These are phyloP conservation scores for Drosophila kikkawai DNA, from an alignment of 1,140 invertebrate genomes.

Conservation along the genomic window DNA sequence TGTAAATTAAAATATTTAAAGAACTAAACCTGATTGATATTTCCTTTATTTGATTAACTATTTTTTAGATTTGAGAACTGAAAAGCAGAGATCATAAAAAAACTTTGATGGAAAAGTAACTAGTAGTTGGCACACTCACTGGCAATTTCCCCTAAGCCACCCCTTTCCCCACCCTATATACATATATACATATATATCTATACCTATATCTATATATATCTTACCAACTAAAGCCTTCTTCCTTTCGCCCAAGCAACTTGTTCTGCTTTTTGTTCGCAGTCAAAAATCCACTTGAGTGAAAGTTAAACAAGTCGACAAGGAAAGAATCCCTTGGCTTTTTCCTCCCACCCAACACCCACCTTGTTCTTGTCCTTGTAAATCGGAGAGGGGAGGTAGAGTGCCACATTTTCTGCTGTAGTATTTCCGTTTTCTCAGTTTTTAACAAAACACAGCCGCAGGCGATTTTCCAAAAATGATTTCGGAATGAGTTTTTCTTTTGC, in stretches of 20 bases:
- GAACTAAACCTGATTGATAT: too few species aligned
- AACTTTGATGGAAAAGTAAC: constrained; percentile 41
- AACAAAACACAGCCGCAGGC: constrained; percentile 75
- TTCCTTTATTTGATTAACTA: too few species aligned
- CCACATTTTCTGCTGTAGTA: constrained; percentile 65
- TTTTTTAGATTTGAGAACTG: too few species aligned
- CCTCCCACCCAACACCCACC: background rate
- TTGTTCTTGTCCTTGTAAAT: constrained; percentile 6
- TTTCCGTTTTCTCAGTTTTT: constrained; percentile 79
- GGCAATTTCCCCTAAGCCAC: background rate
- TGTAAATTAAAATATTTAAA: too few species aligned
- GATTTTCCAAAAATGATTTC: constrained; percentile 79
- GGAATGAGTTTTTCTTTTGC: constrained; percentile 68
- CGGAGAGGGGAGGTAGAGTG: background rate
- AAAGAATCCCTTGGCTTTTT: constrained; percentile 41
- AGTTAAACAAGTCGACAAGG: constrained; percentile 74
- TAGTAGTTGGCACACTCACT: constrained; percentile 4
- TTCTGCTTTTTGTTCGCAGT: constrained; percentile 40
- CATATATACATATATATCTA: background rate
- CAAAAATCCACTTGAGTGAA: constrained; percentile 72
- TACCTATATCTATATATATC: background rate
- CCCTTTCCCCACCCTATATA: background rate
- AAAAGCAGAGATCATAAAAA: constrained; percentile 9
- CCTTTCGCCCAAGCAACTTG: constrained; percentile 22
- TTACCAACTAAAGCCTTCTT: background rate